Conservation (phyloP, 2,113 vertebrate genomes). For the Zapus hudsonius region DNA sequence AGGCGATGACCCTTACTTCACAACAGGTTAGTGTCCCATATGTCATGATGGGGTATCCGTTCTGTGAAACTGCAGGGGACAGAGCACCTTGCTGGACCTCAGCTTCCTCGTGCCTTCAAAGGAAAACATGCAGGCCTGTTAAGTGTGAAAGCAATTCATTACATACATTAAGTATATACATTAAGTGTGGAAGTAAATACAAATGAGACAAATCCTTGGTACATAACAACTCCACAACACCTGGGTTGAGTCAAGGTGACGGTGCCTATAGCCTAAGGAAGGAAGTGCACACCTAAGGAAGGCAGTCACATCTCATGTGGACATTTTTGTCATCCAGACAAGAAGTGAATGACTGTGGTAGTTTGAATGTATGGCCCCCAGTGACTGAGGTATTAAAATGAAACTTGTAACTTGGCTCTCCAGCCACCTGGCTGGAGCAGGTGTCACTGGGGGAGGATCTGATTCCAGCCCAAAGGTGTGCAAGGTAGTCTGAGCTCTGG, state of each 20-base stretch:
- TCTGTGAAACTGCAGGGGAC: neutral
- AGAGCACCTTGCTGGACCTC: neutral
- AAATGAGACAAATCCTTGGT: neutral
- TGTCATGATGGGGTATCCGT: neutral
- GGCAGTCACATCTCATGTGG: neutral
- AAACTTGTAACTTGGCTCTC: too few relatives aligned
- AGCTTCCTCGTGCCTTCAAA: neutral
- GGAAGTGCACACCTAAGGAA: too few relatives aligned
- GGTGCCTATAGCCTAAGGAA: neutral
- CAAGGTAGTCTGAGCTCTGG: too few relatives aligned
- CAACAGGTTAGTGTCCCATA: neutral
- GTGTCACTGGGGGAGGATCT: too few relatives aligned
- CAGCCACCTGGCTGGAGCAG: too few relatives aligned
- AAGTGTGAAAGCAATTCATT: too few relatives aligned
- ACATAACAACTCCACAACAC: neutral
- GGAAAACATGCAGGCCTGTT: neutral
- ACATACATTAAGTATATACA: too few relatives aligned
- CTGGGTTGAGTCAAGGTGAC: rapidly evolving
- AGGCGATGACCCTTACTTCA: neutral
- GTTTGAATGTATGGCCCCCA: too few relatives aligned
- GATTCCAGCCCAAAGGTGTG: too few relatives aligned
- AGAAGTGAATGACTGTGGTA: neutral
- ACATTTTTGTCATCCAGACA: neutral
- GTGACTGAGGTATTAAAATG: too few relatives aligned
- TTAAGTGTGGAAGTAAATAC: neutral